Percentiles rank a stretch among this genome's conserved stretches.
These are phyloP conservation scores for Bradypodion pumilum DNA, from an alignment of 2,797 vertebrate species.

Conservation along the genomic window DNA sequence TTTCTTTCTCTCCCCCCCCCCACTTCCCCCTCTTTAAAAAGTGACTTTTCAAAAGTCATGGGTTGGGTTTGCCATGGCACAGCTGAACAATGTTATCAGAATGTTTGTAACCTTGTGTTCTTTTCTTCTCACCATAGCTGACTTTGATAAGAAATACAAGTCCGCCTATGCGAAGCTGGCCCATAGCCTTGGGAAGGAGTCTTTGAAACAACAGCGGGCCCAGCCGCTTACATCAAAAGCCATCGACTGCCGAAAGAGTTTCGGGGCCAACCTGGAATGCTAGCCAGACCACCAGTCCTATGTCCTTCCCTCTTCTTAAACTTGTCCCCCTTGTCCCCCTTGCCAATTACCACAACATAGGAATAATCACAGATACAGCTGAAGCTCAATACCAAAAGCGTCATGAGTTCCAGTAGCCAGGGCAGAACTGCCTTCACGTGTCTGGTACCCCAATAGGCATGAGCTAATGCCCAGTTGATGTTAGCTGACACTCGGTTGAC, in stretches of 20 bases:
- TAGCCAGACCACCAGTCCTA: conserved; percentile 56
- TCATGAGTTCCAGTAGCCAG: neutral
- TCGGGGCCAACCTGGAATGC: conserved; percentile 87
- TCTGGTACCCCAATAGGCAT: neutral
- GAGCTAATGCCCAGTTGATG: too few species aligned
- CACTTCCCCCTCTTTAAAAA: too few species aligned
- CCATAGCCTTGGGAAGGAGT: conserved; percentile 80
- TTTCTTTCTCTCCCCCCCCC: too few species aligned
- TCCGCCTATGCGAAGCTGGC: conserved; percentile 82
- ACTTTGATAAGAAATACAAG: conserved; percentile 91
- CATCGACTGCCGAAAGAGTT: conserved; percentile 89
- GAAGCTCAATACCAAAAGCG: conserved; percentile 13
- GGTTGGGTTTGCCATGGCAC: too few species aligned
- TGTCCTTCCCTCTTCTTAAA: neutral
- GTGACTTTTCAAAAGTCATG: too few species aligned
- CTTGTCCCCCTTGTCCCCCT: neutral
- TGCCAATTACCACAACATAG: neutral
- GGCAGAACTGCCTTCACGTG: neutral
- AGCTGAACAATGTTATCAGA: too few species aligned
- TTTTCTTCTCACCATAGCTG: conserved; percentile 34
- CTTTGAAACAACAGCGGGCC: conserved; percentile 79
- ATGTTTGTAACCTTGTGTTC: neutral
- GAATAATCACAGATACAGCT: neutral
- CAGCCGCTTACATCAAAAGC: conserved; percentile 88
- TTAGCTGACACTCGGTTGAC: too few species aligned